A percentile compares a stretch with the other conserved stretches of the same genome.
Conservation (phyloP, 2,113 vertebrate genomes). For the Rhea pennata region DNA sequence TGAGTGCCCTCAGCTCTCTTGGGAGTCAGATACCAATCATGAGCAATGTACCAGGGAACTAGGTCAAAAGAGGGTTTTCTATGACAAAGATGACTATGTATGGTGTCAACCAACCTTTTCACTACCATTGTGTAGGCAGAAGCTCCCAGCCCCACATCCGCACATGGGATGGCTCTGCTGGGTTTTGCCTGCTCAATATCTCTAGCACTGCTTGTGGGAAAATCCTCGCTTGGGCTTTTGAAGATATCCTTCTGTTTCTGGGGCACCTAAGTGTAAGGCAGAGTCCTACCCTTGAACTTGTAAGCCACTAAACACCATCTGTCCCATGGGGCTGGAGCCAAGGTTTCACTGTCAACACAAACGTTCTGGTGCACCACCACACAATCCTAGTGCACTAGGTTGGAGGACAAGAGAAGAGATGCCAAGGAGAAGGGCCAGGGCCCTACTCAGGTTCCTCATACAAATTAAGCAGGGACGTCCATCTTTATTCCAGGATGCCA, state of each 20-base stretch:
- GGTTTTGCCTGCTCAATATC: not conserved
- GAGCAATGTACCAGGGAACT: not conserved
- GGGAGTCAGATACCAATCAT: rapidly evolving
- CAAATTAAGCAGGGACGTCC: not conserved
- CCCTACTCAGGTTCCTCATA: not conserved
- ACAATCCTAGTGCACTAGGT: rapidly evolving
- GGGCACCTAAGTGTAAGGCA: not conserved
- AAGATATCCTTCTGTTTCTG: not conserved
- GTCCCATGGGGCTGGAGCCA: not conserved
- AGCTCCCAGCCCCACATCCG: not conserved
- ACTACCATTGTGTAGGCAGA: not conserved
- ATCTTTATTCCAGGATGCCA: rapidly evolving
- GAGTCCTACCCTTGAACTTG: not conserved
- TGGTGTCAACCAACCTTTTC: not conserved
- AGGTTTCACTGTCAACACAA: not conserved
- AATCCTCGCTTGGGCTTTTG: not conserved
- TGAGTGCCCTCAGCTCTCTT: not conserved
- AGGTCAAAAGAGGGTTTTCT: not conserved
- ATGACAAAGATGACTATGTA: not conserved
- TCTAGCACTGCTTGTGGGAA: not conserved
- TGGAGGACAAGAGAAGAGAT: not conserved
- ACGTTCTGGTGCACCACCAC: not conserved
- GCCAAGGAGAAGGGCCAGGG: rapidly evolving
- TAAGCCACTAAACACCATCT: not conserved
- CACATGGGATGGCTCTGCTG: rapidly evolving